Conservation (phyloP, 2,113 vertebrate species). For the Natator depressus region DNA sequence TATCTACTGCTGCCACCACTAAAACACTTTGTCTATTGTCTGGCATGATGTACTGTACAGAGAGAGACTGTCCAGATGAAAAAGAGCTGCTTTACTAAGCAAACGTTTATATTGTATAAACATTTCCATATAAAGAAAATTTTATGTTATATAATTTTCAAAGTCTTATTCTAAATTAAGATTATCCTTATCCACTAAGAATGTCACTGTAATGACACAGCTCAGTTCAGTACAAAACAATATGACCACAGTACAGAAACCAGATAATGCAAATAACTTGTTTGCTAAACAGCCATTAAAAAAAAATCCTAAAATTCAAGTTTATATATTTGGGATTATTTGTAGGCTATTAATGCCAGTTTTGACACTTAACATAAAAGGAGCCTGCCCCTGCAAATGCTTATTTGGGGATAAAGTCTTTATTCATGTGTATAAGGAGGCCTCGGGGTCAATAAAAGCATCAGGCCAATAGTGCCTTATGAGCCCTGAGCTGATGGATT, state of each 20-base stretch:
- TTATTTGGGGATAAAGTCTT: accelerated
- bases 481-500: not conserved
- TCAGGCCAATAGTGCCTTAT: not conserved
- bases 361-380: not conserved
- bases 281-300: not conserved
- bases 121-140: slow-evolving; percentile 66
- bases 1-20: slow-evolving; percentile 23
- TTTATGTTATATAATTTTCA: slow-evolving; percentile 3
- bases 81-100: slow-evolving; percentile 39
- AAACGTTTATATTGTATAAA: slow-evolving; percentile 26
- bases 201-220: slow-evolving; percentile 16
- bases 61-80: slow-evolving; percentile 62
- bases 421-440: not conserved
- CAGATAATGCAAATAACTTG: not conserved
- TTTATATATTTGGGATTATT: accelerated
- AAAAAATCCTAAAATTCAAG: not conserved
- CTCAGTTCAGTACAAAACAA: not conserved
- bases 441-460: accelerated
- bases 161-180: slow-evolving; percentile 31
- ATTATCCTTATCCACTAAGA: slow-evolving; percentile 36
- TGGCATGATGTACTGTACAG: slow-evolving; percentile 58
- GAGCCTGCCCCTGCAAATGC: not conserved
- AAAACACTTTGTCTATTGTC: slow-evolving; percentile 72
- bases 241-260: not conserved
- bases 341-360: not conserved